Conservation (phyloP, 2,797 vertebrate species). For the Dicrostonyx torquatus region DNA sequence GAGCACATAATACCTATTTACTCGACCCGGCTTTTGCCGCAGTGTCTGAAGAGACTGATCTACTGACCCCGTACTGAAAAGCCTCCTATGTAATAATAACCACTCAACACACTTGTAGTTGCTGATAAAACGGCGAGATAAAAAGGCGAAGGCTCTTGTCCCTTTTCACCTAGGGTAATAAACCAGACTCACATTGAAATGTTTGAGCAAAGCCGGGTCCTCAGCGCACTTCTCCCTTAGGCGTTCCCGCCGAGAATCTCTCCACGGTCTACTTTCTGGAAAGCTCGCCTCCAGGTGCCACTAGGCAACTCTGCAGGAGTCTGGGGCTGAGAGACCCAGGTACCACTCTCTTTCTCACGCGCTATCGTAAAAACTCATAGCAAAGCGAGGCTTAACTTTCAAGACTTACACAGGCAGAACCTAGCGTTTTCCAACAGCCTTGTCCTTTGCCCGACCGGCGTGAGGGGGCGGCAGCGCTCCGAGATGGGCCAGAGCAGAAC, state of each 20-base stretch:
- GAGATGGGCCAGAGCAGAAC: conserved; percentile 29
- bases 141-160: conserved; percentile 71
- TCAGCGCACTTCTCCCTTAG: conserved; percentile 20
- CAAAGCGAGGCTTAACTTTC: neutral
- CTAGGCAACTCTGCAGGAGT: neutral
- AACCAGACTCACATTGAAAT: conserved; percentile 76
- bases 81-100: conserved; percentile 69
- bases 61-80: conserved; percentile 77
- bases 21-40: conserved; percentile 43
- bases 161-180: conserved; percentile 70
- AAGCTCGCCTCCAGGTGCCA: neutral
- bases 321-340: neutral
- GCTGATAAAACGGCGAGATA: conserved; percentile 75
- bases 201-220: conserved; percentile 40
- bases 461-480: conserved; percentile 76
- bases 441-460: conserved; percentile 56
- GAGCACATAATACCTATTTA: conserved; percentile 89
- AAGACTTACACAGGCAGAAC: neutral
- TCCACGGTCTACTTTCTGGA: rapidly evolving
- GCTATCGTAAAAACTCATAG: neutral
- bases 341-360: neutral
- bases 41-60: conserved; percentile 75
- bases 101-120: conserved; percentile 75
- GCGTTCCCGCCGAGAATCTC: neutral
- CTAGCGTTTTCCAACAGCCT: neutral